Conservation (phyloP, 2,888 invertebrate species). For the Mesochorus sp. region DNA sequence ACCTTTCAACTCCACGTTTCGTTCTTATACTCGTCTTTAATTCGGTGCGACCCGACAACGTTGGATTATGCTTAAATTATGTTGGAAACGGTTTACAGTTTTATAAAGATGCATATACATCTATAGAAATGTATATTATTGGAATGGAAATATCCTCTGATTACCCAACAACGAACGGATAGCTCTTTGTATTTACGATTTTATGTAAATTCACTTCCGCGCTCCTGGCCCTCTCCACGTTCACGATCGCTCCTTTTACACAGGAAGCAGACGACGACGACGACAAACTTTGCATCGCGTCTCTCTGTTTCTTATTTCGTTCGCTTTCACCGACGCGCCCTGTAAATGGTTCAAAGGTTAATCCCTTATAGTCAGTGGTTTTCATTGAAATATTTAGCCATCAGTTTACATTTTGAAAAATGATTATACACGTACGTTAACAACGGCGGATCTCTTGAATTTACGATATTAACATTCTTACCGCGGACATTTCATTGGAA, state of each 20-base stretch:
- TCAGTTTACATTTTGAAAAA: conserved; percentile 17
- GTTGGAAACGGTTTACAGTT: not conserved
- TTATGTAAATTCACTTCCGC: conserved; percentile 67
- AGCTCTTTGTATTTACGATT: conserved; percentile 68
- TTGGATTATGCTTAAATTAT: no score
- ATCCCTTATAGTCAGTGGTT: conserved; percentile 33
- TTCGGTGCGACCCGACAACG: not conserved
- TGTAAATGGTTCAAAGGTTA: conserved; percentile 71
- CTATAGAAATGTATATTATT: conserved; percentile 32
- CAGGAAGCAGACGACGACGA: conserved; percentile 67
- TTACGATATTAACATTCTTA: conserved; percentile 36
- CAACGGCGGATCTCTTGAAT: conserved; percentile 11
- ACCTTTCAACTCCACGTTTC: conserved; percentile 7
- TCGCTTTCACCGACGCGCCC: conserved; percentile 57
- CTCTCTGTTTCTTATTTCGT: conserved; percentile 35
- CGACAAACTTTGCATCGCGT: conserved; percentile 32
- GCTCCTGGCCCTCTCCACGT: conserved; percentile 35
- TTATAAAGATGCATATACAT: not conserved
- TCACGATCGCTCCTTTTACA: conserved; percentile 55
- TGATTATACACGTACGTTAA: not conserved
- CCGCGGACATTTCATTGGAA: conserved; percentile 1
- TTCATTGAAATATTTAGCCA: conserved; percentile 29
- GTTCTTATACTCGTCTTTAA: not conserved
- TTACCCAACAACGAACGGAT: conserved; percentile 64
- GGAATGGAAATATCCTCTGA: conserved; percentile 68